A percentile compares a stretch with the other conserved stretches of the same genome.
Conservation (phyloP, 1,140 invertebrate species). For the Bombus confusus region DNA sequence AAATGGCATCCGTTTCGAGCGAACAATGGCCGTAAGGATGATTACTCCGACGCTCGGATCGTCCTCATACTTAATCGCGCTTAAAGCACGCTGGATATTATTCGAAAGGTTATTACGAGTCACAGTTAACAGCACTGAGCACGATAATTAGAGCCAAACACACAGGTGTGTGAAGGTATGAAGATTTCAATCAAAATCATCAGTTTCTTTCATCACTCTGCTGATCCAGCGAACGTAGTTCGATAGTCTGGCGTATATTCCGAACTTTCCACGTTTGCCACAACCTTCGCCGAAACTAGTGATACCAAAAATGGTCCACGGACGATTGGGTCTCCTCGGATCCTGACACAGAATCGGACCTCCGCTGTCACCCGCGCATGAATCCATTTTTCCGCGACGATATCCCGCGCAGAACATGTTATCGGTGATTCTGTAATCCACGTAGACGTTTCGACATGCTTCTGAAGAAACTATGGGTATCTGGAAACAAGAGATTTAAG, state of each 20-base stretch:
- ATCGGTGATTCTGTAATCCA: slow-evolving; percentile 91
- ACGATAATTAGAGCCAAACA: not conserved
- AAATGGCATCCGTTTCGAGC: not conserved
- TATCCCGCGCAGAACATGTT: slow-evolving; percentile 96
- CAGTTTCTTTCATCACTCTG: slow-evolving; percentile 83
- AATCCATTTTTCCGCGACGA: slow-evolving; percentile 89
- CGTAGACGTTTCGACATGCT: slow-evolving; percentile 90
- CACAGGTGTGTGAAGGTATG: not conserved
- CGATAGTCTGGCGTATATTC: slow-evolving; percentile 94
- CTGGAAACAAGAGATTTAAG: slow-evolving; percentile 73
- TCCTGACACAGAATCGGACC: slow-evolving; percentile 91
- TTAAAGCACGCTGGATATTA: not conserved
- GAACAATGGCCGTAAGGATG: not conserved
- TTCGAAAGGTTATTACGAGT: not conserved
- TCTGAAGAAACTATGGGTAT: slow-evolving; percentile 91
- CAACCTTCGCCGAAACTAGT: slow-evolving; percentile 98
- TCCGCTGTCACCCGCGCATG: slow-evolving; percentile 95
- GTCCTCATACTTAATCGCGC: not conserved
- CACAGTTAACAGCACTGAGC: slow-evolving; percentile 9
- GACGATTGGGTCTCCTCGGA: slow-evolving; percentile 80
- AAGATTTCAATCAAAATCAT: slow-evolving; percentile 45
- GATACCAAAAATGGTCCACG: slow-evolving; percentile 93
- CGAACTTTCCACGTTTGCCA: slow-evolving; percentile 94
- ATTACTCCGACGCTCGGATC: not conserved
- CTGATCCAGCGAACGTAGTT: slow-evolving; percentile 95